Percentiles rank a stretch among this genome's conserved stretches.
Evolutionary conservation across 2,888 invertebrate species (phyloP).

Genomic region (Agriopis marginaria): DNA sequence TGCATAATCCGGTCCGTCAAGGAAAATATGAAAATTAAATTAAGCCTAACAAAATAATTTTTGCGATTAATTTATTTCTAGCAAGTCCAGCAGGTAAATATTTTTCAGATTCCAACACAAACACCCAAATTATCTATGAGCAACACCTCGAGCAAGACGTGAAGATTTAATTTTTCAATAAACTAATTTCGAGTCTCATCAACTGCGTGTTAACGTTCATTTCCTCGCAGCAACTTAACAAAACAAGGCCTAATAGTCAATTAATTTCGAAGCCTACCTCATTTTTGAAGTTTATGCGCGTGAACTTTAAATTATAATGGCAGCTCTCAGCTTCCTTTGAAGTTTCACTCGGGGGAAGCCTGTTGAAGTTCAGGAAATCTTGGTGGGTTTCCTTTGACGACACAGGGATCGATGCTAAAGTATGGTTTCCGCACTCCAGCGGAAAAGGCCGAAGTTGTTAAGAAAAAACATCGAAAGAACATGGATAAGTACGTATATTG

Average conservation of each 20-base stretch:
- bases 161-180: constrained; percentile 3
- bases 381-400: constrained; percentile 42
- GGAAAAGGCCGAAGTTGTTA: constrained; percentile 29
- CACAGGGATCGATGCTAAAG: constrained; percentile 40
- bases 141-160: neutral
- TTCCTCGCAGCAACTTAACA: constrained; percentile 23
- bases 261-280: constrained; percentile 26
- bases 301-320: constrained; percentile 36
- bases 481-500: neutral
- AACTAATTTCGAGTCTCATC: constrained; percentile 17
- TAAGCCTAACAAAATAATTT: too few species aligned
- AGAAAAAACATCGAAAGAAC: constrained; percentile 18
- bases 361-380: constrained; percentile 43
- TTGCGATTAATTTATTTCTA: too few species aligned
- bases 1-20: too few species aligned
- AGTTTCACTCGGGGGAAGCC: constrained; percentile 35
- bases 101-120: neutral
- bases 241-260: constrained; percentile 27
- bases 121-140: neutral
- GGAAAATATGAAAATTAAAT: too few species aligned
- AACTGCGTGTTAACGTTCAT: constrained; percentile 8
- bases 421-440: constrained; percentile 40
- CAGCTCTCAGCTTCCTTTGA: constrained; percentile 35
- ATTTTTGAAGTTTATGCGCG: constrained; percentile 30
- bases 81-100: neutral